Evolutionary conservation across 2,113 vertebrate genomes (phyloP).

Genomic region (Myiozetetes cayanensis): DNA sequence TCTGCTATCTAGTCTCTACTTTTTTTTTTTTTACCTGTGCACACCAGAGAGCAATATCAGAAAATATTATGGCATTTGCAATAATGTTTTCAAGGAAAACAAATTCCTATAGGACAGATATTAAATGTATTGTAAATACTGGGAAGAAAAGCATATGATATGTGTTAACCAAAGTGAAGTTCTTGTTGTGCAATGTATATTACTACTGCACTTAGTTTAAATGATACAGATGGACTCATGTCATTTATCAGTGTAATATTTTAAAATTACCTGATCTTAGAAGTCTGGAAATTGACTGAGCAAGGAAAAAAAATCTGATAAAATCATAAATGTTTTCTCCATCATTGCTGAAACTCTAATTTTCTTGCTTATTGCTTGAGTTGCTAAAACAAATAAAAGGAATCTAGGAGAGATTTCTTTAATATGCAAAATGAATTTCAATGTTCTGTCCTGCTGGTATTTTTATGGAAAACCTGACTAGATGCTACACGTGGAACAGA

Average conservation of each 20-base stretch:
- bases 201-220: constrained; percentile 39
- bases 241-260: constrained; percentile 59
- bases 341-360: constrained; percentile 74
- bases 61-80: constrained; percentile 61
- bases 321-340: constrained; percentile 74
- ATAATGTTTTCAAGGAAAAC: constrained; percentile 62
- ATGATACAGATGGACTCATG: constrained; percentile 53
- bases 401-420: constrained; percentile 72
- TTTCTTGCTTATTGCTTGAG: constrained; percentile 81
- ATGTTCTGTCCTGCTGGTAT: constrained; percentile 75
- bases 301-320: constrained; percentile 43
- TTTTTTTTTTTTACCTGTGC: not conserved
- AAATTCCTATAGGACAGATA: constrained; percentile 21
- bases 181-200: not conserved
- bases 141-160: constrained; percentile 29
- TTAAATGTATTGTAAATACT: constrained; percentile 49
- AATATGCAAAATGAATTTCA: constrained; percentile 82
- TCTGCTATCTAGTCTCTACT: constrained; percentile 12
- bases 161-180: constrained; percentile 25
- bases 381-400: constrained; percentile 83
- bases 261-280: constrained; percentile 60
- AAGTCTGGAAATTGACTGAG: constrained; percentile 64
- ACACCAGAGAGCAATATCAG: not conserved
- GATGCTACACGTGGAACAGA: constrained; percentile 69
- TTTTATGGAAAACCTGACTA: constrained; percentile 80